Percentiles rank a stretch among this genome's conserved stretches.
phyloP scores from a whole-genome alignment of 2,888 invertebrate genomes.

The Rhingia rostrata region DNA sequence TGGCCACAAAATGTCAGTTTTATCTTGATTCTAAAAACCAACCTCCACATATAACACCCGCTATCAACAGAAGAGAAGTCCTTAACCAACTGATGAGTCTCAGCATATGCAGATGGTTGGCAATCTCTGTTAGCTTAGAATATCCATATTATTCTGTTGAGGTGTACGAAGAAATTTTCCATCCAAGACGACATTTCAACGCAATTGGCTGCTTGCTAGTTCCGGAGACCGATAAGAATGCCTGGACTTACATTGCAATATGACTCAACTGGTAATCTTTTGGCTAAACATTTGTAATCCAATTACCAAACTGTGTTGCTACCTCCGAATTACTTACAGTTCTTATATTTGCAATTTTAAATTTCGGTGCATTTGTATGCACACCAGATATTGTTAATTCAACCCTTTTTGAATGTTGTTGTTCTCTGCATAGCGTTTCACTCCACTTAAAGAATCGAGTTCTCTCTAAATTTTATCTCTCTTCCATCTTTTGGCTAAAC shows the following conservation, averaged over 20 bases:
- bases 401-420: background rate
- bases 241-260: background rate
- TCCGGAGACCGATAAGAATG: background rate
- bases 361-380: too few species aligned
- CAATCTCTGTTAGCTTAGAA: background rate
- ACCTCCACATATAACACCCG: too few species aligned
- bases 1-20: too few species aligned
- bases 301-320: too few species aligned
- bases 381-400: too few species aligned
- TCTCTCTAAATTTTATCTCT: too few species aligned
- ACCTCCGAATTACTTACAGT: too few species aligned
- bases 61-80: background rate
- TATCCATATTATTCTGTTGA: background rate
- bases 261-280: background rate
- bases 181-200: background rate
- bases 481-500: background rate
- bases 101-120: background rate
- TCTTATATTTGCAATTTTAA: too few species aligned
- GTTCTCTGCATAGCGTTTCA: background rate
- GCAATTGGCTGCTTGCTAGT: slow-evolving; percentile 25
- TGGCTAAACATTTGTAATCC: too few species aligned
- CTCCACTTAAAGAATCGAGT: background rate
- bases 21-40: too few species aligned
- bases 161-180: background rate
- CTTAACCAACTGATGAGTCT: background rate